Percentiles rank a stretch among this genome's conserved stretches.
These are phyloP conservation scores for Tympanuchus pallidicinctus DNA, from an alignment of 2,113 vertebrate genomes.

Conservation along the genomic window DNA sequence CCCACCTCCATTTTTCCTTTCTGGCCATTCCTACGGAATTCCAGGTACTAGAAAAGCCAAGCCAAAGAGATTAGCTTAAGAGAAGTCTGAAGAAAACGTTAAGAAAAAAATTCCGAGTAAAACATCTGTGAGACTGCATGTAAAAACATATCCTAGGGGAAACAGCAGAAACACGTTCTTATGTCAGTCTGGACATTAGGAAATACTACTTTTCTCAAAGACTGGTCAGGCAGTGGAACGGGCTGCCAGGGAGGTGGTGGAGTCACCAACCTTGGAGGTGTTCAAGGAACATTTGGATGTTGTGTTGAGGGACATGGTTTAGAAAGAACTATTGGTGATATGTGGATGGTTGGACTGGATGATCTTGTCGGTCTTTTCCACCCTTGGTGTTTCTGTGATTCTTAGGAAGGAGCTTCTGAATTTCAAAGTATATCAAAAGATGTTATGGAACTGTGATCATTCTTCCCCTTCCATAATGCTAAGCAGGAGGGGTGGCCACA, in stretches of 20 bases:
- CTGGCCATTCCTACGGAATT: slow-evolving; percentile 36
- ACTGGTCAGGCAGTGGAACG: too few species aligned
- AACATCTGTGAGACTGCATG: neutral
- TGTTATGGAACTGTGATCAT: neutral
- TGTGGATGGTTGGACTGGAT: too few species aligned
- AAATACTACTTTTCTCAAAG: too few species aligned
- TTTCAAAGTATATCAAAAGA: neutral
- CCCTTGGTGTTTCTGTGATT: neutral
- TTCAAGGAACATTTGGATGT: too few species aligned
- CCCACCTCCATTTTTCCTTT: neutral
- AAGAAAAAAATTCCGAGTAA: neutral
- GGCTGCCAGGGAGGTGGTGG: too few species aligned
- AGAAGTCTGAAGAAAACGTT: neutral
- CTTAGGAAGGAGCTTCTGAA: slow-evolving; percentile 4
- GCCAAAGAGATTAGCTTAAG: slow-evolving; percentile 8
- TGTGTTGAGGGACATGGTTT: too few species aligned
- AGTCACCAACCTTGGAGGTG: too few species aligned
- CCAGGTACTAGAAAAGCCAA: slow-evolving; percentile 16
- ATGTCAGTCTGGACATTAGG: too few species aligned
- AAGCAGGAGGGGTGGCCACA: neutral
- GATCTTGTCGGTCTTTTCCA: too few species aligned
- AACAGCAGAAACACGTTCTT: neutral
- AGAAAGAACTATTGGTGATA: too few species aligned
- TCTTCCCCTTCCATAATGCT: neutral
- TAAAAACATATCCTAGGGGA: neutral